Evolutionary conservation across 2,888 invertebrate genomes (phyloP).

Genomic region (Drosophila tripunctata): DNA sequence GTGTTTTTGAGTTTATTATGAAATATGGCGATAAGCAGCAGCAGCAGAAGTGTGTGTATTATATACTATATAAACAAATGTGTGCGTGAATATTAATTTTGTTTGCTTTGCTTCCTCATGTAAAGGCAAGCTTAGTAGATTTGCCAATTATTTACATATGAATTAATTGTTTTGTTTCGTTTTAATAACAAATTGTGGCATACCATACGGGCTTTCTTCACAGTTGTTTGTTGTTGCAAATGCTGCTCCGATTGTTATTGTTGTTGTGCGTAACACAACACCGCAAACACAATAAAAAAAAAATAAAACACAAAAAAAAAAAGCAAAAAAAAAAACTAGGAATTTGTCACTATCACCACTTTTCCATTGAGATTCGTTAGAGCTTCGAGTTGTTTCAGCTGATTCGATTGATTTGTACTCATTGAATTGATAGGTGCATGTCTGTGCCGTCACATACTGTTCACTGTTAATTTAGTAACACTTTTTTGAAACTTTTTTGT

Average conservation of each 20-base stretch:
- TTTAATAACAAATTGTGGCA: constrained; percentile 10
- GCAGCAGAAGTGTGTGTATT: neutral
- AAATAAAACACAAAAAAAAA: neutral
- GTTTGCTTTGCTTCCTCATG: constrained; percentile 3
- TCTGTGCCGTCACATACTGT: neutral
- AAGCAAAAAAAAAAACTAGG: neutral
- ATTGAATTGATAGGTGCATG: neutral
- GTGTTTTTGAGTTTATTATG: constrained; percentile 1
- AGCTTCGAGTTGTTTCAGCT: constrained; percentile 5
- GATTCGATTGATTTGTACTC: constrained; percentile 7
- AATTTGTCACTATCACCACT: constrained; percentile 4
- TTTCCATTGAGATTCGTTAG: constrained; percentile 8
- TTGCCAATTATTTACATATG: too few relatives aligned
- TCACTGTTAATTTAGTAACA: constrained; percentile 12
- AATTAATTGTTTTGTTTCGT: constrained; percentile 4
- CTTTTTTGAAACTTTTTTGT: too few relatives aligned
- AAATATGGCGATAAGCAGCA: constrained; percentile 7
- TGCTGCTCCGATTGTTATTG: neutral
- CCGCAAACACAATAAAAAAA: neutral
- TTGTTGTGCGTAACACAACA: constrained; percentile 8
- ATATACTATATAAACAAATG: neutral
- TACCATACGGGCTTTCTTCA: constrained; percentile 10
- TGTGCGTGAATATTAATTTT: neutral
- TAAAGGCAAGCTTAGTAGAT: too few relatives aligned
- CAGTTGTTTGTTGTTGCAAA: neutral